phyloP scores from a whole-genome alignment of 2,888 invertebrate species.

The Drosophila neotestacea region DNA sequence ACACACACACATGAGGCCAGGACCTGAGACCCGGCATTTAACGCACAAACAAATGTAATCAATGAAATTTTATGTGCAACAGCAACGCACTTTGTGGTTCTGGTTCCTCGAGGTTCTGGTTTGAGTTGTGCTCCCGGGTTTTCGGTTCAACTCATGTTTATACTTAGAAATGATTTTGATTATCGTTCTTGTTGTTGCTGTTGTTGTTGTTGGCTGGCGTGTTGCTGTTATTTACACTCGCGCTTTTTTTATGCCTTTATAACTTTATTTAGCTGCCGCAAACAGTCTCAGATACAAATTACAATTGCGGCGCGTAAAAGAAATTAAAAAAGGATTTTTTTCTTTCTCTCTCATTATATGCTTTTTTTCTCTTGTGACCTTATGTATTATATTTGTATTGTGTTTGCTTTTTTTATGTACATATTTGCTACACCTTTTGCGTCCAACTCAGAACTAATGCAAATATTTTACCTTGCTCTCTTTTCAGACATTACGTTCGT shows the following conservation, averaged over 20 bases:
- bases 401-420: slow-evolving; percentile 49
- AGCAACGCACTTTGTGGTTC: slow-evolving; percentile 68
- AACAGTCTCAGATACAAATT: slow-evolving; percentile 73
- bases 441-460: slow-evolving; percentile 64
- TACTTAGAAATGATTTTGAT: slow-evolving; percentile 65
- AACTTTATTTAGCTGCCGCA: slow-evolving; percentile 77
- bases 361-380: slow-evolving; percentile 3
- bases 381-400: slow-evolving; percentile 43
- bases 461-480: slow-evolving; percentile 69
- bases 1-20: slow-evolving; percentile 15
- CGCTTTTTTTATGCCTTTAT: slow-evolving; percentile 69
- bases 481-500: slow-evolving; percentile 65
- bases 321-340: slow-evolving; percentile 76
- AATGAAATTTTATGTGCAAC: slow-evolving; percentile 81
- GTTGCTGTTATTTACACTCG: slow-evolving; percentile 63
- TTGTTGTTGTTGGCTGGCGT: slow-evolving; percentile 53
- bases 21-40: slow-evolving; percentile 58
- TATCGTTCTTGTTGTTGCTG: slow-evolving; percentile 44
- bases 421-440: slow-evolving; percentile 54
- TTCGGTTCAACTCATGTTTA: slow-evolving; percentile 51
- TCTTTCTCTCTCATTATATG: neutral
- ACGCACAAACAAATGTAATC: slow-evolving; percentile 81
- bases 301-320: slow-evolving; percentile 68
- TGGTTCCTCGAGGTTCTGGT: slow-evolving; percentile 8
- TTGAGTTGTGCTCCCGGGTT: slow-evolving; percentile 19